A percentile compares a stretch with the other conserved stretches of the same genome.
phyloP scores from a whole-genome alignment of 1,140 invertebrate genomes.

The Drosophila pectinifera region DNA sequence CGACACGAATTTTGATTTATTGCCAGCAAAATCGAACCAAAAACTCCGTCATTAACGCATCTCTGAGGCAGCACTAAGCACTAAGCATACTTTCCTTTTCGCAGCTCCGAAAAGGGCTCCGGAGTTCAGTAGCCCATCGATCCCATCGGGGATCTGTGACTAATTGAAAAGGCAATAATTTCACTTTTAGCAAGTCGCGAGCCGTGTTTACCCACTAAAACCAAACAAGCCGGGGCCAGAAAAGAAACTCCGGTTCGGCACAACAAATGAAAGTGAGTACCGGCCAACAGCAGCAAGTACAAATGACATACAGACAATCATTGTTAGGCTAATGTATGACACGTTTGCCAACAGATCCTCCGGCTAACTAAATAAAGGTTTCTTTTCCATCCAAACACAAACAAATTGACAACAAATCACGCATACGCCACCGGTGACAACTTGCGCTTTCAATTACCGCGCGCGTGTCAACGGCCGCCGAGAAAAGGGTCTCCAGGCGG shows the following conservation, averaged over 20 bases:
- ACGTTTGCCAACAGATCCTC: slow-evolving; percentile 58
- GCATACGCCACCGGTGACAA: slow-evolving; percentile 54
- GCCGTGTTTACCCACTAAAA: slow-evolving; percentile 59
- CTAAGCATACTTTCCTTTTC: slow-evolving; percentile 25
- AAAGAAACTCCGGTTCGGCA: slow-evolving; percentile 61
- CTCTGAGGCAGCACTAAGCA: slow-evolving; percentile 1
- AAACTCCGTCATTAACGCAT: slow-evolving; percentile 29
- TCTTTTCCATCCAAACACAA: slow-evolving; percentile 12
- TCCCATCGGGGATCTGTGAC: slow-evolving; percentile 51
- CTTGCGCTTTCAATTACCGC: slow-evolving; percentile 66
- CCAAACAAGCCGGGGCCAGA: slow-evolving; percentile 35
- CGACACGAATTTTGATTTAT: slow-evolving; percentile 50
- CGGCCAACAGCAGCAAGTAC: slow-evolving; percentile 47
- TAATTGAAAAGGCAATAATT: slow-evolving; percentile 75
- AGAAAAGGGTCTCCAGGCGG: slow-evolving; percentile 34
- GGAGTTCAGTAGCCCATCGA: slow-evolving; percentile 25
- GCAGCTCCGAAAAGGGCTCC: slow-evolving; percentile 14
- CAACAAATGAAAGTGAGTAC: slow-evolving; percentile 80
- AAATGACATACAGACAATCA: slow-evolving; percentile 50
- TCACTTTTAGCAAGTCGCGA: slow-evolving; percentile 76
- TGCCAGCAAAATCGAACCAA: slow-evolving; percentile 37
- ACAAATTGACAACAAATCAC: slow-evolving; percentile 48
- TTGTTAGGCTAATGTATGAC: slow-evolving; percentile 78
- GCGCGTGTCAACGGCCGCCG: slow-evolving; percentile 69
- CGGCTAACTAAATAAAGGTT: slow-evolving; percentile 5